These are phyloP conservation scores for Chionis minor DNA, from an alignment of 2,113 vertebrate species.

Conservation along the genomic window DNA sequence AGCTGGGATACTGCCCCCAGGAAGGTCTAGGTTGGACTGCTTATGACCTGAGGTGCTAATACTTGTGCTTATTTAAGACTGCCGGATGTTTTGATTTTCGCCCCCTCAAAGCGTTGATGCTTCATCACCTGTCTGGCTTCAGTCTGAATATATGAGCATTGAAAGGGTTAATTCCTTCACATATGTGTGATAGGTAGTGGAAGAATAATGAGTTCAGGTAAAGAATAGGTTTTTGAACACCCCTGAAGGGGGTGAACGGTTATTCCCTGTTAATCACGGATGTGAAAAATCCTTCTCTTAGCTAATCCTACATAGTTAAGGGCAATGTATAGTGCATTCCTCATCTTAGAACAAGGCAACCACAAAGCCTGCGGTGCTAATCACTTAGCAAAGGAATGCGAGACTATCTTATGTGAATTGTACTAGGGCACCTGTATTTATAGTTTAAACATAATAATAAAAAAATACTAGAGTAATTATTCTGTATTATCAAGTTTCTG, in stretches of 20 bases:
- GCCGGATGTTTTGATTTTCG: background rate
- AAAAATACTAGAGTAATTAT: background rate
- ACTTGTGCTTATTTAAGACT: background rate
- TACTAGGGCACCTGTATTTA: background rate
- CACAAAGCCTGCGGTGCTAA: background rate
- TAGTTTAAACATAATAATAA: background rate
- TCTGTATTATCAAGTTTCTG: background rate
- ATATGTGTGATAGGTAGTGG: background rate
- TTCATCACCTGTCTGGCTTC: background rate
- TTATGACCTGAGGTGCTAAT: background rate
- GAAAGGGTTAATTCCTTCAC: background rate
- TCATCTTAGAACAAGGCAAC: background rate
- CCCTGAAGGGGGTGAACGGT: slow-evolving; percentile 21
- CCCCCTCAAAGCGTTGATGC: background rate
- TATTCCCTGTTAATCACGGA: slow-evolving; percentile 27
- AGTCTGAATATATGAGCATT: background rate
- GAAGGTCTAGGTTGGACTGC: background rate
- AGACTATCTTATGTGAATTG: background rate
- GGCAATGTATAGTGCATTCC: background rate
- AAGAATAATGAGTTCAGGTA: slow-evolving; percentile 21
- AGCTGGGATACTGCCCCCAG: background rate
- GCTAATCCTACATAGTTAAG: slow-evolving; percentile 9
- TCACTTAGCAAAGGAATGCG: slow-evolving; percentile 33
- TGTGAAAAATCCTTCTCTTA: slow-evolving; percentile 14
- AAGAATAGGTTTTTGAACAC: slow-evolving; percentile 22